Evolutionary conservation across 2,888 invertebrate species (phyloP).

Genomic region (Aphidoletes aphidimyza): DNA sequence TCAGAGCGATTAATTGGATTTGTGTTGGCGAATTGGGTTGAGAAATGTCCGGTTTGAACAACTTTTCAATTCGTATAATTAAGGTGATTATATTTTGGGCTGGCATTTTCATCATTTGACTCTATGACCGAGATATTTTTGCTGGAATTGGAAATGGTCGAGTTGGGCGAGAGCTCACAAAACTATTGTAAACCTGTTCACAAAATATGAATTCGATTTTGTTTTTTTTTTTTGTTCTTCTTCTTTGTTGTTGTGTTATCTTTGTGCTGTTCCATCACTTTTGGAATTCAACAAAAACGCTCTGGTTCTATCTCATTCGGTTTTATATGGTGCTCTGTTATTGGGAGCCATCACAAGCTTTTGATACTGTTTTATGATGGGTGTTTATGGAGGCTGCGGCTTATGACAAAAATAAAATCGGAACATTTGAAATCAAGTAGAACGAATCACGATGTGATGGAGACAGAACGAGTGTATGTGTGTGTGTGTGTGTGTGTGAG

Average conservation of each 20-base stretch:
- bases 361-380: constrained; percentile 57
- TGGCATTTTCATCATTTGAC: neutral
- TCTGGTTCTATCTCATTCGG: neutral
- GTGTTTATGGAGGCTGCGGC: constrained; percentile 66
- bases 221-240: no score
- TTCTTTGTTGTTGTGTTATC: no score
- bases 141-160: neutral
- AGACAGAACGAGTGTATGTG: neutral
- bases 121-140: neutral
- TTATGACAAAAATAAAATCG: constrained; percentile 62
- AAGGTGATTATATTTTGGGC: neutral
- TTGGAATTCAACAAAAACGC: no score
- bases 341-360: neutral
- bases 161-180: no score
- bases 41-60: neutral
- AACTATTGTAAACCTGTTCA: no score
- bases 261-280: no score
- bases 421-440: constrained; percentile 60
- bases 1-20: constrained; percentile 43
- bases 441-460: constrained; percentile 57
- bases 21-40: neutral
- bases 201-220: no score
- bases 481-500: neutral
- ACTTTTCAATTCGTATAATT: constrained; percentile 8
- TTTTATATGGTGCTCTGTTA: neutral